Evolutionary conservation across 2,113 vertebrate species (phyloP).

Genomic region (Piaya cayana): DNA sequence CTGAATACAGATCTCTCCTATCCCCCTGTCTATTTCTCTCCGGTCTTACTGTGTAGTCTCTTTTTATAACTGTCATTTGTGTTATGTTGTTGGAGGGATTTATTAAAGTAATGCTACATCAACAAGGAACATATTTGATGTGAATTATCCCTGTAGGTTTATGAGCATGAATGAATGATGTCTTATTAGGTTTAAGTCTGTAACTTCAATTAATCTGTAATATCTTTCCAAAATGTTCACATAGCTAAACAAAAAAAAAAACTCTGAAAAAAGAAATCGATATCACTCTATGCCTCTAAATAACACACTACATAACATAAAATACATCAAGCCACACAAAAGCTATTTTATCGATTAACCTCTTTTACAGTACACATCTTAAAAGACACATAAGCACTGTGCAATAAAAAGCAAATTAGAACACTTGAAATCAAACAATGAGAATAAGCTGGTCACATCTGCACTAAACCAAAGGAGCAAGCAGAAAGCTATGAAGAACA

Average conservation of each 20-base stretch:
- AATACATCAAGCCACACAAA: conserved; percentile 11
- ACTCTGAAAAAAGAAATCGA: neutral
- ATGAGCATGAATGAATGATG: conserved; percentile 31
- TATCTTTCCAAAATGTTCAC: conserved; percentile 33
- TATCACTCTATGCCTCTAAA: conserved; percentile 42
- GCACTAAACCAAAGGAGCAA: neutral
- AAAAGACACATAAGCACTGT: neutral
- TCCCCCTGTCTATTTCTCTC: conserved; percentile 8
- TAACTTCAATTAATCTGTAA: conserved; percentile 54
- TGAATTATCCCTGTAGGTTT: conserved; percentile 36
- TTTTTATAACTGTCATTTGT: conserved; percentile 27
- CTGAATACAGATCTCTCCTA: neutral
- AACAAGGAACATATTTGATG: conserved; percentile 9
- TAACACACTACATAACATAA: conserved; percentile 33
- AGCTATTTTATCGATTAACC: conserved; percentile 41
- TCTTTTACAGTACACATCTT: conserved; percentile 30
- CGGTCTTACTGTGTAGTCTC: neutral
- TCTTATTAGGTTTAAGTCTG: conserved; percentile 17
- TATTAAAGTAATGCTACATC: conserved; percentile 15
- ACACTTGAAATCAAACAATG: conserved; percentile 36
- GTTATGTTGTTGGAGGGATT: neutral
- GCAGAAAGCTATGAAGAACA: neutral
- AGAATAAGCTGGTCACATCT: conserved; percentile 8
- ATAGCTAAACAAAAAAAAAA: neutral
- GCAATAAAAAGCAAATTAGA: conserved; percentile 42